Evolutionary conservation across 2,113 vertebrate genomes (phyloP).

Genomic region (Urocolius indicus): DNA sequence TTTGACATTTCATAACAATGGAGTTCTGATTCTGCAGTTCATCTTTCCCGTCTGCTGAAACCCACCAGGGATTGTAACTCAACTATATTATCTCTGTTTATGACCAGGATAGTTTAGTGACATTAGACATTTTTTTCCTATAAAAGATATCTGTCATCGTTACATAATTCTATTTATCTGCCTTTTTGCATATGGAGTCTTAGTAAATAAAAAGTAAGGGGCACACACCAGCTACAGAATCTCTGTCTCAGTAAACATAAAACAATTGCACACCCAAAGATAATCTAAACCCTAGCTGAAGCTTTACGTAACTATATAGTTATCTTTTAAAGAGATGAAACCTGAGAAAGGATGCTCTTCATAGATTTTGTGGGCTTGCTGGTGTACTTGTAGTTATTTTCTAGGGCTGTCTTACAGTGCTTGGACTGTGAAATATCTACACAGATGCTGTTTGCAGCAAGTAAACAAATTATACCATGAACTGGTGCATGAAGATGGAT

Average conservation of each 20-base stretch:
- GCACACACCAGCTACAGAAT: too few species aligned
- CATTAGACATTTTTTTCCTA: not conserved
- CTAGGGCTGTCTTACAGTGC: not conserved
- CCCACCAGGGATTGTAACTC: not conserved
- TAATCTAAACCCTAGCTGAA: not conserved
- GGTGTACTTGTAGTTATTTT: not conserved
- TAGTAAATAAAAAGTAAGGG: too few species aligned
- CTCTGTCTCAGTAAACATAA: not conserved
- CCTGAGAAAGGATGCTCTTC: not conserved
- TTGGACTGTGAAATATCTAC: not conserved
- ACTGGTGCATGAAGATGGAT: not conserved
- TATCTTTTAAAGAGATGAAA: not conserved
- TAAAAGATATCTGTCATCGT: not conserved
- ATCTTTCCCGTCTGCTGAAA: not conserved
- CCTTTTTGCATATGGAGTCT: not conserved
- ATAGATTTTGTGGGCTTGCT: not conserved
- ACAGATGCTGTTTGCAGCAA: not conserved
- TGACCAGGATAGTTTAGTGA: not conserved
- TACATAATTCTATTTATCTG: not conserved
- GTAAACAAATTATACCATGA: not conserved
- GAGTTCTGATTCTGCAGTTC: not conserved
- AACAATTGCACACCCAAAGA: not conserved
- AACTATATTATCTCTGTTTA: not conserved
- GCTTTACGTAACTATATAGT: not conserved
- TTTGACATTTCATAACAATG: not conserved